phyloP scores from a whole-genome alignment of 2,113 vertebrate species.

The Azemiops feae region DNA sequence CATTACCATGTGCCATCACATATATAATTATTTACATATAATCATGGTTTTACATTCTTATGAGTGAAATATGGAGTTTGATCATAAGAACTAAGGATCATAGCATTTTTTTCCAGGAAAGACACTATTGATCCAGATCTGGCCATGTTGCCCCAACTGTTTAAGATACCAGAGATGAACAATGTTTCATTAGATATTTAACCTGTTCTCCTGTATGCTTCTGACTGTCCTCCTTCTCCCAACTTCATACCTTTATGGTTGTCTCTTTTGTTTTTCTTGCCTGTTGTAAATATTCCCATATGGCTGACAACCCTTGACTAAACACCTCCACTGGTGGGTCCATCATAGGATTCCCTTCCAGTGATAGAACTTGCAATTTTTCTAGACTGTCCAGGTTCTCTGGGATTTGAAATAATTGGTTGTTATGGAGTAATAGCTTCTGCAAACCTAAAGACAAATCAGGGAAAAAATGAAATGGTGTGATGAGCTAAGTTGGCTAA shows the following conservation, averaged over 20 bases:
- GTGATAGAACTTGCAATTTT: conserved; percentile 50
- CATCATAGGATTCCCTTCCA: conserved; percentile 61
- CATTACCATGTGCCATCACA: background rate
- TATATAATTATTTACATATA: background rate
- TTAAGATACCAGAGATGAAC: background rate
- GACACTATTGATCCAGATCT: background rate
- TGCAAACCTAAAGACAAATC: conserved; percentile 58
- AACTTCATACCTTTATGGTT: conserved; percentile 54
- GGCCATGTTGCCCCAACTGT: background rate
- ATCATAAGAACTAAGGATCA: background rate
- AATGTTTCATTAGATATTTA: background rate
- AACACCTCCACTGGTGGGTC: conserved; percentile 44
- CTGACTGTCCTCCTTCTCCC: background rate
- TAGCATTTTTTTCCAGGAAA: background rate
- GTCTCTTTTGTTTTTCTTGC: conserved; percentile 1
- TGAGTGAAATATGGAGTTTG: background rate
- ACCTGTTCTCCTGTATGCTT: background rate
- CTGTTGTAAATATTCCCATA: conserved; percentile 50
- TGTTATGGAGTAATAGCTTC: conserved; percentile 62
- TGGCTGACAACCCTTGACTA: conserved; percentile 35
- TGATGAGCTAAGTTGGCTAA: background rate
- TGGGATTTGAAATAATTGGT: conserved; percentile 56
- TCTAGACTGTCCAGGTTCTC: conserved; percentile 56
- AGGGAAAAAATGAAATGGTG: background rate
- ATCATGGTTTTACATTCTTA: background rate